Percentiles rank a stretch among this genome's conserved stretches.
phyloP scores from a whole-genome alignment of 2,113 vertebrate species.

The Toxotes chatareus region DNA sequence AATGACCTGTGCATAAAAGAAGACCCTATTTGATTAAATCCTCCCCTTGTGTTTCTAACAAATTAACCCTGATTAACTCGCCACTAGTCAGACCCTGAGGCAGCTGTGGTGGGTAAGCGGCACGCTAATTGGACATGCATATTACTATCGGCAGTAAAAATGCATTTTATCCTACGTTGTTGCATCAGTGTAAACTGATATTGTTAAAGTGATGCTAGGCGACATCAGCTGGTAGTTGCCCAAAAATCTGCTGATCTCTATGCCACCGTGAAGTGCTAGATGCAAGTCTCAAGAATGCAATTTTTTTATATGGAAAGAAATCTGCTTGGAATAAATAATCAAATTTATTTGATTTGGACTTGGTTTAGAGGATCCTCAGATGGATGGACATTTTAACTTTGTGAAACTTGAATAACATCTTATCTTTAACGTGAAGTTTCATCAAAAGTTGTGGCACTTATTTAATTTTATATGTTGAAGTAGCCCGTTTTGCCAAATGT shows the following conservation, averaged over 20 bases:
- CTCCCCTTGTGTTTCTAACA: slow-evolving; percentile 74
- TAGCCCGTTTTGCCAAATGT: slow-evolving; percentile 55
- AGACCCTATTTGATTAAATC: slow-evolving; percentile 72
- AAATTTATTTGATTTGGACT: background rate
- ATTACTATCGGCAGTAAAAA: slow-evolving; percentile 39
- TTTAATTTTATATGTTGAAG: slow-evolving; percentile 44
- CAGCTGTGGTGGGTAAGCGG: slow-evolving; percentile 53
- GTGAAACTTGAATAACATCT: slow-evolving; percentile 13
- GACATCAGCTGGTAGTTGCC: slow-evolving; percentile 3
- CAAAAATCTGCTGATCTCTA: background rate
- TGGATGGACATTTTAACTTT: slow-evolving; percentile 25
- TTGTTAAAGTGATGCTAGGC: slow-evolving; percentile 11
- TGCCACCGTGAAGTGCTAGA: background rate
- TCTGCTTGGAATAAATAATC: slow-evolving; percentile 9
- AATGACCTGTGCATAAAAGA: slow-evolving; percentile 74
- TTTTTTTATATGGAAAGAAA: slow-evolving; percentile 1
- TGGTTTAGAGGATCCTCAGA: background rate
- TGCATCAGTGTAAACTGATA: slow-evolving; percentile 17
- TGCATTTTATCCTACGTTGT: slow-evolving; percentile 22
- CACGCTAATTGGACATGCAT: slow-evolving; percentile 68
- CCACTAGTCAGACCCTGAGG: slow-evolving; percentile 59
- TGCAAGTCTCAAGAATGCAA: background rate
- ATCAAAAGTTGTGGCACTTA: slow-evolving; percentile 26
- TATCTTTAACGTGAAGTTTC: slow-evolving; percentile 42
- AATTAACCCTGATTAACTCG: slow-evolving; percentile 81